phyloP scores from a whole-genome alignment of 2,888 invertebrate genomes.

The Gastracanthus pulcherrimus region DNA sequence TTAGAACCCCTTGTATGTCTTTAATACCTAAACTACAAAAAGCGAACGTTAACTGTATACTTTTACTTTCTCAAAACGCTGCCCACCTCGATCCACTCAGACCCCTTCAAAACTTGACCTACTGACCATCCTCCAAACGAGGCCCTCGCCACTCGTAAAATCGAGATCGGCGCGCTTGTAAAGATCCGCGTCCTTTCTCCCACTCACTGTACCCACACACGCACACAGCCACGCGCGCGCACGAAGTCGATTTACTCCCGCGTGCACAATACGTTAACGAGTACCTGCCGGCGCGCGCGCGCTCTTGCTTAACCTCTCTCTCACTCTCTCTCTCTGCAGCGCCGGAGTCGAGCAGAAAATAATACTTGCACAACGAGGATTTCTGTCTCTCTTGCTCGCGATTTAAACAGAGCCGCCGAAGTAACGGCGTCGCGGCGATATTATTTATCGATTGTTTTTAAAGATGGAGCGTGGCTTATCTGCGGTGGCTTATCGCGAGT shows the following conservation, averaged over 20 bases:
- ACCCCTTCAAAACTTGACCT: conserved; percentile 34
- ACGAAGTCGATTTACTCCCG: not conserved
- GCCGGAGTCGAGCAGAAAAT: too few relatives aligned
- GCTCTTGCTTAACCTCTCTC: not conserved
- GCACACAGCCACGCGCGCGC: too few relatives aligned
- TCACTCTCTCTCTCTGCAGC: too few relatives aligned
- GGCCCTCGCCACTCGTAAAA: not conserved
- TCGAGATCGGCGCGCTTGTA: not conserved
- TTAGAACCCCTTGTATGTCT: too few relatives aligned
- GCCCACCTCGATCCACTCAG: too few relatives aligned
- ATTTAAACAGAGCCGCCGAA: not conserved
- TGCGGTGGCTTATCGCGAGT: not conserved
- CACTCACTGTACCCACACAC: too few relatives aligned
- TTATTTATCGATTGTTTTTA: not conserved
- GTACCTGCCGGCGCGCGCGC: not conserved
- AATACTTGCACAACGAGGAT: not conserved
- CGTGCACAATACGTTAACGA: not conserved
- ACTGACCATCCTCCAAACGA: not conserved
- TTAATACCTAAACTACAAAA: too few relatives aligned
- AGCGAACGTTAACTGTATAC: too few relatives aligned
- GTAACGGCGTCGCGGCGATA: not conserved
- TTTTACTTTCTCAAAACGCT: too few relatives aligned
- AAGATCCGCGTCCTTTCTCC: not conserved
- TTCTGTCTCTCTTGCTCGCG: not conserved
- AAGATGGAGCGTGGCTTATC: not conserved